phyloP scores from a whole-genome alignment of 2,888 invertebrate genomes.

The Lasioglossum lativentre region DNA sequence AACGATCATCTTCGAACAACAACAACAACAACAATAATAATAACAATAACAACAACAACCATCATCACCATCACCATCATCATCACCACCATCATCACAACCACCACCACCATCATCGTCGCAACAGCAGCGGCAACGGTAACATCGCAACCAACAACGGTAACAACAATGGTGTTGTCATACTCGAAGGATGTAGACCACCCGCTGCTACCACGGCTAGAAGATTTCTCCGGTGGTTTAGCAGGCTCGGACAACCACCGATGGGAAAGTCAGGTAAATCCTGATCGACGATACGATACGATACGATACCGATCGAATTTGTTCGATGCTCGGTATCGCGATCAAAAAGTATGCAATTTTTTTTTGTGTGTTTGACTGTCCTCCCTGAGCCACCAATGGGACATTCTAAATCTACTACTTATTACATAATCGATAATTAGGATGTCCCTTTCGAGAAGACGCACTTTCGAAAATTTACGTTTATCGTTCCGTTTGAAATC shows the following conservation, averaged over 20 bases:
- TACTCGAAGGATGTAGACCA: constrained; percentile 79
- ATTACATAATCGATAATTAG: no score
- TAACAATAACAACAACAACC: constrained; percentile 68
- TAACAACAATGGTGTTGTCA: constrained; percentile 79
- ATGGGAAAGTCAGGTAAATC: constrained; percentile 85
- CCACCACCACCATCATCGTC: not conserved
- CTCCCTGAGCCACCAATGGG: no score
- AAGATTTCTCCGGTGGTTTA: constrained; percentile 86
- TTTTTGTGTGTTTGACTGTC: no score
- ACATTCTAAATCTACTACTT: no score
- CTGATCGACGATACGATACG: not conserved
- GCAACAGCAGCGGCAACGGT: not conserved
- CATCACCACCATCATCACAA: constrained; percentile 43
- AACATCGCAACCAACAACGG: constrained; percentile 49
- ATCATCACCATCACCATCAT: constrained; percentile 69
- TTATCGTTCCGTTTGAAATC: no score
- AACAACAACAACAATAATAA: constrained; percentile 68
- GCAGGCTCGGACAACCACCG: constrained; percentile 86
- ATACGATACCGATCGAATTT: not conserved
- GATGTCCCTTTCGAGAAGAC: not conserved
- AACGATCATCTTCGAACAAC: constrained; percentile 66
- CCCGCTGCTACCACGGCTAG: constrained; percentile 85
- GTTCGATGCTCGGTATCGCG: not conserved
- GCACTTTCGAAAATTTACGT: no score
- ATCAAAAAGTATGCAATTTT: not conserved